These are phyloP conservation scores for Scatophagus argus DNA, from an alignment of 2,113 vertebrate species.

Conservation along the genomic window DNA sequence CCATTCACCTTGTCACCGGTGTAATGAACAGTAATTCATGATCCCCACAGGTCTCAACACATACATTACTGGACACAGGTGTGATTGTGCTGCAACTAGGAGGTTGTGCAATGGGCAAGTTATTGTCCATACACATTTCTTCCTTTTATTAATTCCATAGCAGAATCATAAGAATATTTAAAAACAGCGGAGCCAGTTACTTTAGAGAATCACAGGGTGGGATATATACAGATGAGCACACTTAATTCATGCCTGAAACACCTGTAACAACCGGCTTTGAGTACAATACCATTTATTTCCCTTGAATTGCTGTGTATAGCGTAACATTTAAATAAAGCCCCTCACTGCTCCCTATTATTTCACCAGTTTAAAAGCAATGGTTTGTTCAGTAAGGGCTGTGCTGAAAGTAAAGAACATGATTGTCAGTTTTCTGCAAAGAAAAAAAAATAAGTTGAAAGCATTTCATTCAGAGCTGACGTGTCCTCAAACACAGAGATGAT, in stretches of 20 bases:
- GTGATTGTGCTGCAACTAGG: constrained; percentile 23
- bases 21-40: constrained; percentile 27
- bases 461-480: constrained; percentile 23
- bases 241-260: constrained; percentile 32
- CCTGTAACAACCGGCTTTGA: constrained; percentile 29
- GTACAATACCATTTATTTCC: constrained; percentile 39
- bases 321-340: constrained; percentile 38
- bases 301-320: constrained; percentile 49
- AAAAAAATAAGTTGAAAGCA: constrained; percentile 17
- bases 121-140: constrained; percentile 8
- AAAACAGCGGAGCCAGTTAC: neutral
- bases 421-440: constrained; percentile 12
- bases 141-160: constrained; percentile 15
- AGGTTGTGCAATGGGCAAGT: constrained; percentile 2
- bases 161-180: constrained; percentile 21
- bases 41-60: constrained; percentile 58
- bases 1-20: constrained; percentile 50
- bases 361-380: constrained; percentile 33
- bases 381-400: constrained; percentile 42
- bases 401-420: constrained; percentile 16
- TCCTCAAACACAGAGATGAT: constrained; percentile 31
- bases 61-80: constrained; percentile 39
- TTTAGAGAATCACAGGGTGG: constrained; percentile 39
- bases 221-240: constrained; percentile 6
- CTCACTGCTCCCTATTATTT: constrained; percentile 47